Evolutionary conservation across 1,140 invertebrate species (phyloP), one percentile per base, ranked within the genome.

Genomic region (Saccostrea echinata): DNA sequence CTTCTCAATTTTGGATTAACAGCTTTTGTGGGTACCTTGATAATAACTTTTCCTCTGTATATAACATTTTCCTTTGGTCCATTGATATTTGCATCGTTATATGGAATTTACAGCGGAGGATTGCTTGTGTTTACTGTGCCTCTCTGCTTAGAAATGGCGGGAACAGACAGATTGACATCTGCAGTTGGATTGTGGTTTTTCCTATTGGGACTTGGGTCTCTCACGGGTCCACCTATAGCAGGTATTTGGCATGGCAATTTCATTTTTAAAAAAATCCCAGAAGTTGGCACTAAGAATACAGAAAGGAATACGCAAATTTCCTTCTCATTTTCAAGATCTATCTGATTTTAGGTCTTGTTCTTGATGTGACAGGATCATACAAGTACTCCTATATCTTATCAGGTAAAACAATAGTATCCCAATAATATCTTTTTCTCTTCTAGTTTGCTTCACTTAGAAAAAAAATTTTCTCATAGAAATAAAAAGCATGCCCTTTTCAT

Each of bases 101-200:
- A 85, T 61, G 91, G 91, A 43, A 16, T 91, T 4, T 91, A 91
- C 51, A 90, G 81, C 12, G 91, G 91, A 8, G 89, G 88, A 3
- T 55, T 68, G 16, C 84, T 84, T 27, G 83, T 90, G 11, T 82
- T 90, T 2, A 82, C 84, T n/a, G 87, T 43, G 6, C 89, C 90
- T 3, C 27, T 92, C 11, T 71, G 86, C 27, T 30, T 90, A n/a
- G 84, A 90, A 9, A 27, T 90, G 13, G 88, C 88, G 0, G 91
- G 91, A 51, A 55, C 91, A 16, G 76, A 86, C 0, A 52, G 88
- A 21, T 83, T 92, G 51, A 55, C 90, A 16, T 85, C 88, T 12
- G 89, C 84, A 12, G 51, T 86, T 51, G 91, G 91, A 16, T 30
- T 91, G 18, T 83, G 57, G 30, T 85, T 89, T 33, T 90, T 91